Conservation (phyloP, 2,113 vertebrate species). For the Choloepus hoffmanni region DNA sequence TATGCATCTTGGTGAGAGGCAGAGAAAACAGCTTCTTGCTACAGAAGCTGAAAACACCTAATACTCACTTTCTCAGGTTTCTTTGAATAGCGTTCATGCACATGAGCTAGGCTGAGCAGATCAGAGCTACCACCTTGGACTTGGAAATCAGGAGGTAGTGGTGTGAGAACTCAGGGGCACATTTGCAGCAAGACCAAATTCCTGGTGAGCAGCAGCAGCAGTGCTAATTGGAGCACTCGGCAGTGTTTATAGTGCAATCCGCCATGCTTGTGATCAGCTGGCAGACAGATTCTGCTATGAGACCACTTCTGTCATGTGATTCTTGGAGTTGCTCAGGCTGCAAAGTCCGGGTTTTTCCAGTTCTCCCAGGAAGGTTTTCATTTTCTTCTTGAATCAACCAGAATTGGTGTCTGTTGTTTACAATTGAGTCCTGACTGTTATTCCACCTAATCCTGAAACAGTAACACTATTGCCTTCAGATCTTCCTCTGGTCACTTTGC, state of each 20-base stretch:
- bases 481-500: background rate
- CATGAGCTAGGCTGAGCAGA: too few species aligned
- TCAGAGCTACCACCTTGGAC: background rate
- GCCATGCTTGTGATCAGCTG: background rate
- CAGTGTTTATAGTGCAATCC: background rate
- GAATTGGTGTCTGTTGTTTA: background rate
- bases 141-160: background rate
- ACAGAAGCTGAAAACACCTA: background rate
- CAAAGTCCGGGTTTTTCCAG: background rate
- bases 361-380: background rate
- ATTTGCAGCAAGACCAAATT: background rate
- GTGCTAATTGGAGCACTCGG: background rate
- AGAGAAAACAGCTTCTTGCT: background rate
- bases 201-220: background rate
- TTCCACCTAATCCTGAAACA: background rate
- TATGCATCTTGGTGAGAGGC: background rate
- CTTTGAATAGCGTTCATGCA: background rate
- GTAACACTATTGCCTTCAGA: background rate
- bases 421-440: background rate
- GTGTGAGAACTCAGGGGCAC: background rate
- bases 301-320: background rate
- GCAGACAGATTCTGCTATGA: background rate
- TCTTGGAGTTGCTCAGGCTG: background rate
- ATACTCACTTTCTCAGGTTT: background rate
- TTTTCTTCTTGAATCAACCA: constrained; percentile 31